A percentile compares a stretch with the other conserved stretches of the same genome.
Conservation (phyloP, 2,797 vertebrate species). For the Corythornis leucogaster region DNA sequence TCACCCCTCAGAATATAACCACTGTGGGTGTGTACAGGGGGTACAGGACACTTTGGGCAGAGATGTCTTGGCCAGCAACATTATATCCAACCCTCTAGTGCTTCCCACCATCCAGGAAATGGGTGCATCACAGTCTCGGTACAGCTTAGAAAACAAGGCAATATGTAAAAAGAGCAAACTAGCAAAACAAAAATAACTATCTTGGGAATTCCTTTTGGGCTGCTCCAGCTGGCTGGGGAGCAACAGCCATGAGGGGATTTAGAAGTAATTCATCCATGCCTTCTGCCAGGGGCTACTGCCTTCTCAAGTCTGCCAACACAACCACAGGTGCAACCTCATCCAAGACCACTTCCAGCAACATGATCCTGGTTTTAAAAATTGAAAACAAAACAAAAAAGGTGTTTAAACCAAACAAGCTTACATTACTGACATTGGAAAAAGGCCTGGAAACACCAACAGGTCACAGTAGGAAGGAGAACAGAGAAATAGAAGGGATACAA, state of each 20-base stretch:
- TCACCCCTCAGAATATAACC: background rate
- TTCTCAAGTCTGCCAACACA: background rate
- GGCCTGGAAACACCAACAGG: background rate
- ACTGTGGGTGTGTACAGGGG: rapidly evolving
- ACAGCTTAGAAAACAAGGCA: background rate
- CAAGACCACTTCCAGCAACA: background rate
- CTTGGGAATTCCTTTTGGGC: background rate
- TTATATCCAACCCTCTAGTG: background rate
- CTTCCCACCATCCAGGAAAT: background rate
- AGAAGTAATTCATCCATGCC: background rate
- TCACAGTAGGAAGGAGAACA: background rate
- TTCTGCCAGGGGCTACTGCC: background rate
- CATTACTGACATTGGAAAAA: background rate
- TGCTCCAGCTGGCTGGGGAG: background rate
- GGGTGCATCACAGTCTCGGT: background rate
- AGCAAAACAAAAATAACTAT: background rate
- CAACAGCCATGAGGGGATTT: background rate
- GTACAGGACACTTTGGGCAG: background rate
- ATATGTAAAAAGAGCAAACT: background rate
- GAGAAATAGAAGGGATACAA: background rate
- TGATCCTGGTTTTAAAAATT: background rate
- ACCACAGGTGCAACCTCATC: background rate
- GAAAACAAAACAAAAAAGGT: background rate
- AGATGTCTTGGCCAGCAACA: background rate
- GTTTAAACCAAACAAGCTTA: background rate